Conservation (phyloP, 2,113 vertebrate species). For the Sebastes schlegelii region DNA sequence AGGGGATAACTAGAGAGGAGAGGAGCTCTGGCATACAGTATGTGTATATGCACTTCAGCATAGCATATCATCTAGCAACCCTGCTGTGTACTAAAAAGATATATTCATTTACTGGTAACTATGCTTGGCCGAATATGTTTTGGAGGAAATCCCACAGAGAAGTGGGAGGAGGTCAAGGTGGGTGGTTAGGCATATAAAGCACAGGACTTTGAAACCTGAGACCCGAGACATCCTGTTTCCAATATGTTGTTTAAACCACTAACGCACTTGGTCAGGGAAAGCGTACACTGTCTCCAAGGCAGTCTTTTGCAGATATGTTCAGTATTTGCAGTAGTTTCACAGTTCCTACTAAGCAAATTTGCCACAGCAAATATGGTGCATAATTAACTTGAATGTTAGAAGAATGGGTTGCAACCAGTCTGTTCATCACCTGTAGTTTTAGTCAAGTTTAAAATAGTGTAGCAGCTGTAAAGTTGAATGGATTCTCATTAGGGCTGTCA, state of each 20-base stretch:
- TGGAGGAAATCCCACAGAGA: background rate
- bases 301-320: background rate
- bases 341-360: background rate
- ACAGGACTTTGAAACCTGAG: background rate
- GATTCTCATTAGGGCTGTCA: background rate
- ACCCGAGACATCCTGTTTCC: background rate
- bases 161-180: background rate
- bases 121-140: background rate
- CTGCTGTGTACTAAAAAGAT: background rate
- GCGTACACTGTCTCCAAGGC: background rate
- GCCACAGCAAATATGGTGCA: background rate
- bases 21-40: constrained; percentile 5
- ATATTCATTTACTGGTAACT: background rate
- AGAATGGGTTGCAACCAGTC: background rate
- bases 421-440: background rate
- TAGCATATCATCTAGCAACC: background rate
- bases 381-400: background rate
- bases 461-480: background rate
- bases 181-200: background rate
- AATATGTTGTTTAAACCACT: background rate
- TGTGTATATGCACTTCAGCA: background rate
- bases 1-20: constrained; percentile 34
- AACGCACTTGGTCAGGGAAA: background rate
- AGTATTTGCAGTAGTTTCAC: background rate
- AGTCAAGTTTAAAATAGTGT: background rate